Percentiles rank a stretch among this genome's conserved stretches.
Conservation (phyloP, 64 coral and sea anemone genomes). For the Pachyseris speciosa region DNA sequence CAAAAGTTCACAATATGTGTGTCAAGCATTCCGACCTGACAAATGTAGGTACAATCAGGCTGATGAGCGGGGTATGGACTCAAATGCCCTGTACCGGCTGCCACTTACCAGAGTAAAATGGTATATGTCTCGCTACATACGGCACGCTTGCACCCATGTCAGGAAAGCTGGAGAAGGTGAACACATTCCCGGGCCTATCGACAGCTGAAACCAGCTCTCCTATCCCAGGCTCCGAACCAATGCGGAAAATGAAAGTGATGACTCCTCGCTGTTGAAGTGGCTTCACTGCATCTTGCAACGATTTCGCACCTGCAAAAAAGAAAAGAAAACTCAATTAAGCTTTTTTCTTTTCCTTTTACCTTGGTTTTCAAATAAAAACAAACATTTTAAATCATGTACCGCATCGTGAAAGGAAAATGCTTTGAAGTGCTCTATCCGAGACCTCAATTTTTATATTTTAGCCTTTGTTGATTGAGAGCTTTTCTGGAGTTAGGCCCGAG, state of each 20-base stretch:
- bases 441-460: too few relatives aligned
- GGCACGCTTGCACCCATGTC: neutral
- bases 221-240: constrained; percentile 54
- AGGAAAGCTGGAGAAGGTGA: constrained; percentile 7
- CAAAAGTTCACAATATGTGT: too few relatives aligned
- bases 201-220: constrained; percentile 54
- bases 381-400: too few relatives aligned
- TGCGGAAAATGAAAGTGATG: constrained; percentile 61
- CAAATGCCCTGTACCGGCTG: neutral
- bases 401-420: too few relatives aligned
- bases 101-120: constrained; percentile 8
- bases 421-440: too few relatives aligned
- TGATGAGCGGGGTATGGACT: too few relatives aligned
- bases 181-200: constrained; percentile 56
- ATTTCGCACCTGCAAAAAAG: neutral
- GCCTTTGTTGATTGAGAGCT: too few relatives aligned
- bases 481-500: too few relatives aligned
- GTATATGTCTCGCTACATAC: constrained; percentile 17
- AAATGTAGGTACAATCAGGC: neutral
- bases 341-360: too few relatives aligned
- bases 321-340: neutral
- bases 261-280: constrained; percentile 60
- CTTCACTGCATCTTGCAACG: constrained; percentile 47
- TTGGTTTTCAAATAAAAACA: too few relatives aligned
- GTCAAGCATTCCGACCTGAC: too few relatives aligned